phyloP scores from a whole-genome alignment of 2,797 vertebrate genomes.

The Coluber constrictor region DNA sequence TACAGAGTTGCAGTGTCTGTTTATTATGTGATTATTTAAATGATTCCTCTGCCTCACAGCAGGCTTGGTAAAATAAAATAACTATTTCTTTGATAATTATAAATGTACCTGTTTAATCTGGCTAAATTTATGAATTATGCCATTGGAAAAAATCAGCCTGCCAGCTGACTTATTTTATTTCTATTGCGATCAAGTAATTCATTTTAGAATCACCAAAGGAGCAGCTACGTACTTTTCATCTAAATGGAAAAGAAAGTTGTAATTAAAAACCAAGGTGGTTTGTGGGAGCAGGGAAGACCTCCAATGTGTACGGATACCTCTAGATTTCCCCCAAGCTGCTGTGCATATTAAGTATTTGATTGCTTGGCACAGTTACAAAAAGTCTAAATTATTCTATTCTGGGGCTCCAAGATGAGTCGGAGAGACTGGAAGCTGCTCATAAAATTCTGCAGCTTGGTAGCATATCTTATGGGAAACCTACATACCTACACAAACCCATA shows the following conservation, averaged over 20 bases:
- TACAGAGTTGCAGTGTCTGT: not conserved
- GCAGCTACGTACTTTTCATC: not conserved
- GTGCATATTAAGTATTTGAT: not conserved
- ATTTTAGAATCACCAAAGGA: not conserved
- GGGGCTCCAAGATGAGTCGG: not conserved
- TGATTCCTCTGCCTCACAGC: not conserved
- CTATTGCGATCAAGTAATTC: not conserved
- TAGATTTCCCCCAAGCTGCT: not conserved
- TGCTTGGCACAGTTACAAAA: not conserved
- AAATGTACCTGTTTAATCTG: not conserved
- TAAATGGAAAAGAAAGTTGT: not conserved
- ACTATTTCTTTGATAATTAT: not conserved
- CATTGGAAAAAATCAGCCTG: not conserved
- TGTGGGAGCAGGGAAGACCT: not conserved
- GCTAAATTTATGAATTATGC: fast-evolving
- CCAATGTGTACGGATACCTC: not conserved
- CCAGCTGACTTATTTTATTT: not conserved
- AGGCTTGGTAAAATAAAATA: not conserved
- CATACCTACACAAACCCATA: not conserved
- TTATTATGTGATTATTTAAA: not conserved
- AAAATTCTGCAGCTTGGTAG: not conserved
- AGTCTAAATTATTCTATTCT: not conserved
- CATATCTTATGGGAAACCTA: not conserved
- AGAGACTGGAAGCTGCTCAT: not conserved
- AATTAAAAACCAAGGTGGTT: not conserved